Percentiles rank a stretch among this genome's conserved stretches.
phyloP scores from a whole-genome alignment of 64 coral and sea anemone genomes.

The Trachythela sp. region DNA sequence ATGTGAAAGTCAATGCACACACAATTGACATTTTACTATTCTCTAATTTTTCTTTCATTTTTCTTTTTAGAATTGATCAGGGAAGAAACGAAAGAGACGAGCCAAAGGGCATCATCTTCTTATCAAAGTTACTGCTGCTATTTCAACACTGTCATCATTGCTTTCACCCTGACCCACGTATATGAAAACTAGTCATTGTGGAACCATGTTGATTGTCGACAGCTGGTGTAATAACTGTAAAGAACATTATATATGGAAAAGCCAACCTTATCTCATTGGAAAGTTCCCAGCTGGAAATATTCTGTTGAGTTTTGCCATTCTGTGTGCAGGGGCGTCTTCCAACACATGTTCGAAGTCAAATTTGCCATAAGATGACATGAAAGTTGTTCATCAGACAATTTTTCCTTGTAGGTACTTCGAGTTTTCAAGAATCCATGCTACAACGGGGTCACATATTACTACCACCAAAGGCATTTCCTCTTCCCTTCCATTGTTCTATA shows the following conservation, averaged over 20 bases:
- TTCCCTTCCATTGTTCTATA: not conserved
- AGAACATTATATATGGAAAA: not conserved
- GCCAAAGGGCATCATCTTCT: not conserved
- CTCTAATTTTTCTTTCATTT: not conserved
- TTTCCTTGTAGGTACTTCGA: too few relatives aligned
- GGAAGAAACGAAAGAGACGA: not conserved
- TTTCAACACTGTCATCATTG: not conserved
- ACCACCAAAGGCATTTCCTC: conserved; percentile 14
- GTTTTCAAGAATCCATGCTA: not conserved
- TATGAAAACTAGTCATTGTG: not conserved
- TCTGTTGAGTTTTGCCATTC: not conserved
- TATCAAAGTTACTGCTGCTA: not conserved
- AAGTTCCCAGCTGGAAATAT: conserved; percentile 17
- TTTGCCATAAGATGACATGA: too few relatives aligned
- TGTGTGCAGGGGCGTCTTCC: not conserved
- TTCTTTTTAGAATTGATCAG: not conserved
- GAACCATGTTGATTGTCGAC: not conserved
- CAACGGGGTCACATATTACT: not conserved
- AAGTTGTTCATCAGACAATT: too few relatives aligned
- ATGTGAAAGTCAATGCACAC: too few relatives aligned
- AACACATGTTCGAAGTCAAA: too few relatives aligned
- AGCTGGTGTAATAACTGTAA: not conserved
- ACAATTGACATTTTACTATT: too few relatives aligned
- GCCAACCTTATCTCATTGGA: not conserved
- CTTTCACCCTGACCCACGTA: not conserved